Base-by-base conservation (phyloP, 2,888 invertebrate species). In the Phaonia tiefii region DNA sequence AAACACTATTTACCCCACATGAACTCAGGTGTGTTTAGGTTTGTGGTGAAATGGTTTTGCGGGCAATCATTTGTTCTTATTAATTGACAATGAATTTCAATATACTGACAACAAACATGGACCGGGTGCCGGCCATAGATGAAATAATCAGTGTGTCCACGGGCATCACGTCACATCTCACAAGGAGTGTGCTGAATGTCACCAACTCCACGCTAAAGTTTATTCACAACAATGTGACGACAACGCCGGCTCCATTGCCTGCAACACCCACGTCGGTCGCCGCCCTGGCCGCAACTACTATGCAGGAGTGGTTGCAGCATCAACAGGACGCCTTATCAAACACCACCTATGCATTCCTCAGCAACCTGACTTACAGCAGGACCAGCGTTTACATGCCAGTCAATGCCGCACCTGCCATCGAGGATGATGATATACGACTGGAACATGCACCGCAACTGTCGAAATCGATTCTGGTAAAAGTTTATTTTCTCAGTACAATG, bases 361-460 rank as follows among this genome's bases (percentile, higher is more conserved):
- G 56, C 13, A 81, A 81, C 58, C 56, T 75, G 10, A 69, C 78
- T 1, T 75, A 81, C 22, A 78, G 67, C 7, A 75, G 72, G 11
- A 25, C 78, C 0, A 65, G 75, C 58, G 10, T 78, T 13, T 78
- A 44, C 17, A 72, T 81, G 60, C 75, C 81, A 37, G 78, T 63
- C 4, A 69, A 46, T 8, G 71, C 81, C 1, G 67, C 65, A 26
- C 81, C 78, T 2, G 69, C 75, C 31, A 81, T 82, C 1, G 79
- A 81, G 10, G 79, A 81, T 51, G 81, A 80, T 54, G 83, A 77
- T 17, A 66, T 83, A 11, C 83, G 75, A 4, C 88, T 93, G 77
- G 93, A 93, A 54, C 95, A 95, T 86, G 95, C 95, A 0, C 96
- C 96, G 0, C 91, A 92, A 69, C 90, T 95, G 31, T 94, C 94